These are phyloP conservation scores for Takifugu ocellatus DNA, from an alignment of 2,797 vertebrate genomes.

Conservation along the genomic window DNA sequence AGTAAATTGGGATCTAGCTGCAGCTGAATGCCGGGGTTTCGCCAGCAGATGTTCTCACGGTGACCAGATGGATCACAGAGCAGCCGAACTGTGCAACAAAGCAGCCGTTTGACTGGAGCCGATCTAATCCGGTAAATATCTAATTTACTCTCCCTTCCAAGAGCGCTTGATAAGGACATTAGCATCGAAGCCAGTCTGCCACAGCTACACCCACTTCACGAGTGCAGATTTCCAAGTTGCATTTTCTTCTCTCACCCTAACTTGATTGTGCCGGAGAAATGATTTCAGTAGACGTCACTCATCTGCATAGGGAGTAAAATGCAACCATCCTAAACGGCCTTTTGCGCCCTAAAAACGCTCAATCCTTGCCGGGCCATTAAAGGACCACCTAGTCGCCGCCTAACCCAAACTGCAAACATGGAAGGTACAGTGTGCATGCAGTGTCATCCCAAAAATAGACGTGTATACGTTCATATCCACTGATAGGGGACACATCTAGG, in stretches of 20 bases:
- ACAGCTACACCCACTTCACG: conserved; percentile 42
- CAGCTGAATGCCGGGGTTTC: conserved; percentile 4
- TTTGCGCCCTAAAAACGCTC: conserved; percentile 29
- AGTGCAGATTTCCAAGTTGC: conserved; percentile 35
- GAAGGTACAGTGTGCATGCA: conserved; percentile 66
- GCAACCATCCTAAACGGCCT: conserved; percentile 57
- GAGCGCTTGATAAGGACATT: not conserved
- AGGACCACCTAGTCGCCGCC: conserved; percentile 43
- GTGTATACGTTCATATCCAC: conserved; percentile 14
- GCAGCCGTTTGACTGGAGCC: conserved; percentile 22
- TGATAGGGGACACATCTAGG: conserved; percentile 55
- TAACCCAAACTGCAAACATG: conserved; percentile 63
- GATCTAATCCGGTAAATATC: conserved; percentile 42
- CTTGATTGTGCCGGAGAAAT: conserved; percentile 67
- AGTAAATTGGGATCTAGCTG: not conserved
- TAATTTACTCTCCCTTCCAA: no score
- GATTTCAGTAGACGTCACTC: conserved; percentile 73
- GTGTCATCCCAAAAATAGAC: conserved; percentile 28
- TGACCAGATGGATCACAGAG: conserved; percentile 34
- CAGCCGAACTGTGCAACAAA: conserved; percentile 11
- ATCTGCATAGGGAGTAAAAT: conserved; percentile 75
- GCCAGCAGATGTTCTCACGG: conserved; percentile 14
- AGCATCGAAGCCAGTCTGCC: conserved; percentile 3
- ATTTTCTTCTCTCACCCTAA: conserved; percentile 65
- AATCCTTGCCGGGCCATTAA: conserved; percentile 19